phyloP scores from a whole-genome alignment of 2,113 vertebrate species.

The Laterallus jamaicensis region DNA sequence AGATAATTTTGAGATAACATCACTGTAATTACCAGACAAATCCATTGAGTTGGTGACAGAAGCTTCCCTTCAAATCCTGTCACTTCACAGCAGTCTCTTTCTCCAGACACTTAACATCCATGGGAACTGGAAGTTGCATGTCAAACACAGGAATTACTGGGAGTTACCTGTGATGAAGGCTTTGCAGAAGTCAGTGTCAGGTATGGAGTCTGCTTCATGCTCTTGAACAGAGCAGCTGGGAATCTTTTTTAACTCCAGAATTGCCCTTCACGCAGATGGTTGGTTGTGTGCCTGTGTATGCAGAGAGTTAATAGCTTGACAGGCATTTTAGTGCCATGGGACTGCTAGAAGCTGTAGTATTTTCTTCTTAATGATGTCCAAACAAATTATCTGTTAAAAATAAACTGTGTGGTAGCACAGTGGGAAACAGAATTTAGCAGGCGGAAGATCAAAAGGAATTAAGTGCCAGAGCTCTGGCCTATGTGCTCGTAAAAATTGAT shows the following conservation, averaged over 20 bases:
- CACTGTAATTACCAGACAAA: background rate
- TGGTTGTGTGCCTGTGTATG: background rate
- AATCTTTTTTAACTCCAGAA: background rate
- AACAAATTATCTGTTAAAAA: conserved; percentile 67
- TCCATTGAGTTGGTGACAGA: background rate
- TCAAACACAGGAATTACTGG: background rate
- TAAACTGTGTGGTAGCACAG: conserved; percentile 50
- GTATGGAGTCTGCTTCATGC: background rate
- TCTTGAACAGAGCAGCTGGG: background rate
- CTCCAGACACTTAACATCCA: background rate
- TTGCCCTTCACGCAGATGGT: background rate
- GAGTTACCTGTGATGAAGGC: background rate
- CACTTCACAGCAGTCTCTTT: background rate
- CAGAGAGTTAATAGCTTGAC: background rate
- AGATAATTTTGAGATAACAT: background rate
- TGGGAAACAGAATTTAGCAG: conserved; percentile 52
- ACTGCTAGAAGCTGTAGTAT: background rate
- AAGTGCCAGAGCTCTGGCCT: conserved; percentile 37
- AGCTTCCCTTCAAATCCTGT: background rate
- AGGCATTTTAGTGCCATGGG: background rate
- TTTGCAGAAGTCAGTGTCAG: background rate
- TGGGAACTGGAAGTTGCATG: background rate
- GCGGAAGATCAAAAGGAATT: conserved; percentile 60
- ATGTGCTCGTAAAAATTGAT: conserved; percentile 60
- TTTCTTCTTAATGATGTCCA: conserved; percentile 64